Evolutionary conservation across 35 echinoderm and acorn worm genomes (phyloP).

Genomic region (Apostichopus californicus): DNA sequence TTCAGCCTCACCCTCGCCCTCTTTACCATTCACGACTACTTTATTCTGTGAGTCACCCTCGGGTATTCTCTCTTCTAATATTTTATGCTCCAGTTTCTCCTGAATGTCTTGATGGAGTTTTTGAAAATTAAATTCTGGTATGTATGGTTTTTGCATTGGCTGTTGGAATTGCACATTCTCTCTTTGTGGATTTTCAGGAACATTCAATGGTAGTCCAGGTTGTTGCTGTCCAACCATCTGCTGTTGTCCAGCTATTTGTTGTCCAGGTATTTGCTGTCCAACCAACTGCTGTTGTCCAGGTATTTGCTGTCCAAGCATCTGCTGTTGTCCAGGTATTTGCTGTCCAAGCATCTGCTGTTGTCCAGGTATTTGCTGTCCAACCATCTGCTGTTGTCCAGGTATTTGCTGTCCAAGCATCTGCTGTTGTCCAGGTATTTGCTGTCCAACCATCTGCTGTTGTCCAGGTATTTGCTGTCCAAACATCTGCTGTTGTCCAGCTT

Average conservation of each 20-base stretch:
- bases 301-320: not conserved
- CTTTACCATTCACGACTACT: not conserved
- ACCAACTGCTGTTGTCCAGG: constrained; percentile 18
- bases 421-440: not conserved
- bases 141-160: constrained; percentile 13
- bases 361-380: no score
- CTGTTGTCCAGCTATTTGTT: not conserved
- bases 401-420: not conserved
- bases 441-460: not conserved
- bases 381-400: no score
- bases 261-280: not conserved
- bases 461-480: not conserved
- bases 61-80: not conserved
- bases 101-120: constrained; percentile 6
- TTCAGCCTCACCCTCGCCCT: not conserved
- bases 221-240: not conserved
- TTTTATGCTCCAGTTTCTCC: not conserved
- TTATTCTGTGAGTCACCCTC: not conserved
- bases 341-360: constrained; percentile 19
- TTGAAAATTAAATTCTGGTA: constrained; percentile 24
- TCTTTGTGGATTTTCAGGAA: not conserved
- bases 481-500: not conserved
- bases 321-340: not conserved
- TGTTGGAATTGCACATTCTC: not conserved
- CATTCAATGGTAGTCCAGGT: not conserved